Evolutionary conservation across 2,113 vertebrate genomes (phyloP), one percentile per base, ranked within the genome.

Genomic region (Pseudopipra pipra): DNA sequence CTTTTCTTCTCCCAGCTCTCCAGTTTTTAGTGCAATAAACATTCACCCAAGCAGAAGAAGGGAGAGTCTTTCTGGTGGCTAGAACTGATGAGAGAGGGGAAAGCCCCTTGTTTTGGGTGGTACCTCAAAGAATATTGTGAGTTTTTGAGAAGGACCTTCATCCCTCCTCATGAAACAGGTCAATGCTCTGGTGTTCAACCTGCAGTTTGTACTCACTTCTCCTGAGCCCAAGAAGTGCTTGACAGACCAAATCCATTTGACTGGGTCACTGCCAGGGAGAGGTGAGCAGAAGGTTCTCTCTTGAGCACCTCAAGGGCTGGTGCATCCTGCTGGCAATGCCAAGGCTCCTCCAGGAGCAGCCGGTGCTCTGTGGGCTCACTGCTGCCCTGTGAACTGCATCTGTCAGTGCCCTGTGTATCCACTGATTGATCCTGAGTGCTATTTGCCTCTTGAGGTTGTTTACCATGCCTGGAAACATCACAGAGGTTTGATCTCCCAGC

Each of bases 381-480:
- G 2, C 63, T 14, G 72, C 22, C 3, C 0, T 15, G 14, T 5
- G 11, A 8, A 37, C 39, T 11, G 1, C 1, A 8, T 11, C 28
- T 33, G 17, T 8, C 8, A 1, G 4, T 9, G 30, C 1, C 0
- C 21, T 11, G 2, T 35, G 5, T 2, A 4, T 0, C 5, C 1
- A 2, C 5, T 37, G 35, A 62, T 17, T 9, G 0, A 1, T 16
- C 67, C 31, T 18, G 2, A 14, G 52, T 44, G 47, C 28, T 12
- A 0, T 44, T 62, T 30, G 47, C 24, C 61, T 44, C 41, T 20
- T 13, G 41, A 51, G 27, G 9, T 73, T n/a, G 18, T 55, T 62
- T 68, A 31, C 6, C 17, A 22, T 8, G 25, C n/a, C 41, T 19
- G 55, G 24, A n/a, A 21, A 11, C 0, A 0, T 14, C 41, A 6